phyloP scores from a whole-genome alignment of 1,140 invertebrate genomes.

The Semibalanus balanoides region DNA sequence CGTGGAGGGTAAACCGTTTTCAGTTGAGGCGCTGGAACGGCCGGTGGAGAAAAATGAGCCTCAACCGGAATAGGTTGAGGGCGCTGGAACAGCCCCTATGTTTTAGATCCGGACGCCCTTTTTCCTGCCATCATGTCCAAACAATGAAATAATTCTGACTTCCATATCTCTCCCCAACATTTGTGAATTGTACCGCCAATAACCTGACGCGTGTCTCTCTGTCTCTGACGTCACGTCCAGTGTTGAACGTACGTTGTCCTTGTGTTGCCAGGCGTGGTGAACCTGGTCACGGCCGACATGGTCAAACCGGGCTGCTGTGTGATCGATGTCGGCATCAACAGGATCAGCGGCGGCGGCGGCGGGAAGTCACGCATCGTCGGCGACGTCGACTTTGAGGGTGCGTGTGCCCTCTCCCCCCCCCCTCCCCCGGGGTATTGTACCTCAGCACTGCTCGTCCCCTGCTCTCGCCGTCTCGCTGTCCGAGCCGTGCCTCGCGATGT shows the following conservation, averaged over 20 bases:
- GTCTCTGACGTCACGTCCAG: not conserved
- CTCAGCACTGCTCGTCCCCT: too few species aligned
- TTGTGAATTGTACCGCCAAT: not conserved
- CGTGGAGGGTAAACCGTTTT: too few species aligned
- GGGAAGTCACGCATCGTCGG: constrained; percentile 63
- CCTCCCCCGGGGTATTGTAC: too few species aligned
- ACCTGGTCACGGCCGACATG: constrained; percentile 67
- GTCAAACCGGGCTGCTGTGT: constrained; percentile 72
- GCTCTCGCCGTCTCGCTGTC: too few species aligned
- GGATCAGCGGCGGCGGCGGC: constrained; percentile 44
- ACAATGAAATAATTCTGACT: not conserved
- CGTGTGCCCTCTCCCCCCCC: too few species aligned
- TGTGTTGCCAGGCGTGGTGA: constrained; percentile 37
- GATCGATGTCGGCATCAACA: constrained; percentile 75
- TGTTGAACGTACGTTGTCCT: not conserved
- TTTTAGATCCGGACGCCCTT: not conserved
- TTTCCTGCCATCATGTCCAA: not conserved
- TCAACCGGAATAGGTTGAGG: too few species aligned
- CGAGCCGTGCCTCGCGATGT: too few species aligned
- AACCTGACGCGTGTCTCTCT: not conserved
- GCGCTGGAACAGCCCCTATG: too few species aligned
- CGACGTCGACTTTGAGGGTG: constrained; percentile 64
- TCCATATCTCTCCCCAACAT: not conserved
- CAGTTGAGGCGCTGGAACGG: too few species aligned
- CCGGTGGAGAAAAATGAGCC: too few species aligned